These are phyloP conservation scores for Criorhina ranunculi DNA, from an alignment of 2,888 invertebrate genomes.

Conservation along the genomic window DNA sequence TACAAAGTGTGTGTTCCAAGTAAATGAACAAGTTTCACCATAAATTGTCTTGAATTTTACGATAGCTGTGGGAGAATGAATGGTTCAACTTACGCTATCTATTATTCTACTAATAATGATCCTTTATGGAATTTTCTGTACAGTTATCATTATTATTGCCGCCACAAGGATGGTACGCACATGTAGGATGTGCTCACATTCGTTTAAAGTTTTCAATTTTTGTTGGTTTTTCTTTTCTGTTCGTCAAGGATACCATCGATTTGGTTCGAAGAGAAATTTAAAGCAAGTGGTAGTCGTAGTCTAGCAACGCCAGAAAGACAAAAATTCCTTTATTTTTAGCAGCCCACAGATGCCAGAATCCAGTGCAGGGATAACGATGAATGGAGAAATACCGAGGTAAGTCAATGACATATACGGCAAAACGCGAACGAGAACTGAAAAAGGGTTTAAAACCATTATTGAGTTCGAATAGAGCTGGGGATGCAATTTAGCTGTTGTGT, in stretches of 20 bases:
- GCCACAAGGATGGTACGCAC: slow-evolving; percentile 5
- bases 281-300: slow-evolving; percentile 11
- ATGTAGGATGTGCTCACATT: slow-evolving; percentile 33
- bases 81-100: slow-evolving; percentile 60
- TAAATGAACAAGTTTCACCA: slow-evolving; percentile 62
- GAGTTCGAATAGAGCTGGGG: slow-evolving; percentile 28
- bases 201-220: slow-evolving; percentile 36
- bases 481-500: slow-evolving; percentile 39
- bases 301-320: slow-evolving; percentile 10
- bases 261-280: slow-evolving; percentile 34
- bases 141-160: slow-evolving; percentile 60
- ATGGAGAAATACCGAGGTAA: slow-evolving; percentile 6
- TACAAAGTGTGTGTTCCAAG: slow-evolving; percentile 44
- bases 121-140: slow-evolving; percentile 59
- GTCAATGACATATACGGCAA: neutral
- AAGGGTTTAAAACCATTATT: slow-evolving; percentile 53
- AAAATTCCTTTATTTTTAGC: slow-evolving; percentile 46
- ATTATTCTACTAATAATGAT: slow-evolving; percentile 67
- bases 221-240: neutral
- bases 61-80: slow-evolving; percentile 54
- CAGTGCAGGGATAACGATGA: slow-evolving; percentile 13
- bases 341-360: slow-evolving; percentile 21
- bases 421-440: neutral
- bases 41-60: slow-evolving; percentile 64
- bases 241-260: neutral